These are phyloP conservation scores for Alligator sinensis DNA, from an alignment of 2,113 vertebrate genomes.

Conservation along the genomic window DNA sequence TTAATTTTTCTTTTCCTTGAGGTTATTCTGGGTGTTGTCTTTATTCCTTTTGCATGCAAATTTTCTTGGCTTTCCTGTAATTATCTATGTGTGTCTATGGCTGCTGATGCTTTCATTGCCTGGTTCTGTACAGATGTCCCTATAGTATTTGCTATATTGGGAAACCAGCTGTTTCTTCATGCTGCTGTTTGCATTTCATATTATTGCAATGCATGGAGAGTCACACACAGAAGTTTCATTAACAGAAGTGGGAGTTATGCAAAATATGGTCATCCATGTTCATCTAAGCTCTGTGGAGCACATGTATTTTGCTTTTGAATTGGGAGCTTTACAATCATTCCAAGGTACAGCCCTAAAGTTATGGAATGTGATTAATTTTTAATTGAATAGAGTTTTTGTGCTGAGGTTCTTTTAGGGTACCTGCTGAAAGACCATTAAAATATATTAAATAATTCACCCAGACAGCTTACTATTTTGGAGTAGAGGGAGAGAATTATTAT, in stretches of 20 bases:
- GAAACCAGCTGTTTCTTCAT: constrained; percentile 55
- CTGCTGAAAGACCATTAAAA: not conserved
- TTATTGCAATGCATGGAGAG: not conserved
- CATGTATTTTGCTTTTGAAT: not conserved
- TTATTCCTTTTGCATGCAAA: constrained; percentile 43
- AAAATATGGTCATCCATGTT: not conserved
- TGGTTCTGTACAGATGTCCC: constrained; percentile 55
- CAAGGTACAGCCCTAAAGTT: not conserved
- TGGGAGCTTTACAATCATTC: not conserved
- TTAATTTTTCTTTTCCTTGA: constrained; percentile 27
- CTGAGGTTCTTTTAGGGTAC: fast-evolving
- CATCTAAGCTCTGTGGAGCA: not conserved
- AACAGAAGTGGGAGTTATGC: not conserved
- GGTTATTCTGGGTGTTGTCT: not conserved
- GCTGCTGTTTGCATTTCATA: constrained; percentile 38
- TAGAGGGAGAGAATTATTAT: not conserved
- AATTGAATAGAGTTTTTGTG: not conserved
- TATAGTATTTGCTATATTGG: constrained; percentile 55
- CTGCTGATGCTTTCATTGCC: constrained; percentile 55
- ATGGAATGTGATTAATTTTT: not conserved
- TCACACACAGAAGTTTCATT: not conserved
- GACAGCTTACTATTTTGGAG: not conserved
- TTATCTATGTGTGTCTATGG: constrained; percentile 42
- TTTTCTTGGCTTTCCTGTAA: constrained; percentile 57
- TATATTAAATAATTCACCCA: not conserved